phyloP scores from a whole-genome alignment of 1,140 invertebrate genomes.

The Tetraneura akinire region DNA sequence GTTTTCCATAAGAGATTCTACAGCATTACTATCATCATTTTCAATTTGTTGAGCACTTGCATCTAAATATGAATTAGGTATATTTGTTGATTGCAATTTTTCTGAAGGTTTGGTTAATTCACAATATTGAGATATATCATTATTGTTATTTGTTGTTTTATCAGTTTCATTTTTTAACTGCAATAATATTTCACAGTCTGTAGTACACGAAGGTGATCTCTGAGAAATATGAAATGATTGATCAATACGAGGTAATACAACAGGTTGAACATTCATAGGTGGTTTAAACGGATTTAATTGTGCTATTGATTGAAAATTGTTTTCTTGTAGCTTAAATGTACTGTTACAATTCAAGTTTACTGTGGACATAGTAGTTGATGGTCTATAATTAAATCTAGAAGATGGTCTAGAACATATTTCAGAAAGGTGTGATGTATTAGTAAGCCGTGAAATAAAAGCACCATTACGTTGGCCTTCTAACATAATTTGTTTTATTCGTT shows the following conservation, averaged over 20 bases:
- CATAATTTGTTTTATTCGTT: neutral
- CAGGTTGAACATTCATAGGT: neutral
- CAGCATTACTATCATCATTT: neutral
- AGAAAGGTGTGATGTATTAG: conserved; percentile 13
- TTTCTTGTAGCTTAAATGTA: neutral
- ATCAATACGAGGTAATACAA: neutral
- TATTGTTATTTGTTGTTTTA: neutral
- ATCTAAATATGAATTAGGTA: neutral
- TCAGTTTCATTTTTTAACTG: neutral
- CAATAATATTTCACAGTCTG: neutral
- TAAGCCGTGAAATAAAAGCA: neutral
- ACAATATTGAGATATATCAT: neutral
- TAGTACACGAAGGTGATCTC: neutral
- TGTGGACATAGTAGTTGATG: conserved; percentile 29
- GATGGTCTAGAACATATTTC: conserved; percentile 19
- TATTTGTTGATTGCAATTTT: too few relatives aligned
- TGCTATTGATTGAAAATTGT: neutral
- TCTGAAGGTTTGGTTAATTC: neutral
- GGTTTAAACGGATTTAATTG: conserved; percentile 43
- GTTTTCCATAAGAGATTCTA: conserved; percentile 31
- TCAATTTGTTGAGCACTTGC: too few relatives aligned
- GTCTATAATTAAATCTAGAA: neutral
- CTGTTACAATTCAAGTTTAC: neutral
- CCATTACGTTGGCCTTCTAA: conserved; percentile 18
- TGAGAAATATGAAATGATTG: neutral